phyloP scores from a whole-genome alignment of 2,888 invertebrate genomes.

The Colletes collaris region DNA sequence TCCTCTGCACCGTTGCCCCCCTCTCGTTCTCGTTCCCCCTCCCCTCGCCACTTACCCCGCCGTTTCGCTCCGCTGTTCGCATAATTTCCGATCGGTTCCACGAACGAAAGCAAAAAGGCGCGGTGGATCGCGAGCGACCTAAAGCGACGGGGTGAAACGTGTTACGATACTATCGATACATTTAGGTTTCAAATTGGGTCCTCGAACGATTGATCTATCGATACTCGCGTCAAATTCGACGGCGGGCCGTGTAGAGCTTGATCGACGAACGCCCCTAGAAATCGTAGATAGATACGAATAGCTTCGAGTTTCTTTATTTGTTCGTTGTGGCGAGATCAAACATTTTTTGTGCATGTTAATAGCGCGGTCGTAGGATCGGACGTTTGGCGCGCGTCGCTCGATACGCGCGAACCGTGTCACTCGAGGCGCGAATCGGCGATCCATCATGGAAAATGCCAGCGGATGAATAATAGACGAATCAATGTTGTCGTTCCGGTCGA shows the following conservation, averaged over 20 bases:
- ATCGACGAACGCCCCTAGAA: too few relatives aligned
- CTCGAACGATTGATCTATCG: too few relatives aligned
- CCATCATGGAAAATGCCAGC: constrained; percentile 68
- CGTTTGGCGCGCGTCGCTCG: constrained; percentile 12
- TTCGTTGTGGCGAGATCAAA: too few relatives aligned
- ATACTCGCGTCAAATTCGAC: too few relatives aligned
- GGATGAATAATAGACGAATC: constrained; percentile 73
- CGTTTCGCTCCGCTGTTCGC: constrained; percentile 33
- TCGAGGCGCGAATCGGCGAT: constrained; percentile 63
- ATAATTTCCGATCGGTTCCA: constrained; percentile 55
- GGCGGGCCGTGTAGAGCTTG: too few relatives aligned
- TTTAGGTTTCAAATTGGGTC: too few relatives aligned
- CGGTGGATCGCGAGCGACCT: constrained; percentile 1
- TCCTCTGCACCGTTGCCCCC: constrained; percentile 4
- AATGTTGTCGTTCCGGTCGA: constrained; percentile 57
- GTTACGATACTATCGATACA: background rate
- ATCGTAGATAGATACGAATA: too few relatives aligned
- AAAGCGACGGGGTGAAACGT: constrained; percentile 20
- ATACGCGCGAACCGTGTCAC: constrained; percentile 61
- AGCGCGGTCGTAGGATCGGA: too few relatives aligned
- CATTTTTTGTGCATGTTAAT: too few relatives aligned
- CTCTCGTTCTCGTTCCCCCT: constrained; percentile 31
- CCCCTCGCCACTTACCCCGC: constrained; percentile 3
- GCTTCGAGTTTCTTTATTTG: too few relatives aligned
- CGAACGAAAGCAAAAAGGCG: constrained; percentile 10